phyloP scores from a whole-genome alignment of 1,140 invertebrate species.

The Macrocentrus cingulum region DNA sequence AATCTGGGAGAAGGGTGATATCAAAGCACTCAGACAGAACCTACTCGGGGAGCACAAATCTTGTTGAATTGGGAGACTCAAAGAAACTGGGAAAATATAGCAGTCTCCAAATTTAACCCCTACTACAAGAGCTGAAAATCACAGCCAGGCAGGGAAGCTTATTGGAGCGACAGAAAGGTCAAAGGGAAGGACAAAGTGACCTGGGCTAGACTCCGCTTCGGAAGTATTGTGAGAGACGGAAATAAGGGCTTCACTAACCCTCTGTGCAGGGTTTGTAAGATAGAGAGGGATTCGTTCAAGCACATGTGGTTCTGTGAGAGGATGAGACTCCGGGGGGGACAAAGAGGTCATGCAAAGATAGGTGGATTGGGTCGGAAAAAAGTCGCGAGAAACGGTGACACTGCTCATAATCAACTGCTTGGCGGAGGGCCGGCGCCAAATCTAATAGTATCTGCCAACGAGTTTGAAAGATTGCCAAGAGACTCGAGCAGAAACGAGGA shows the following conservation, averaged over 20 bases:
- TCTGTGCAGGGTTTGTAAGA: background rate
- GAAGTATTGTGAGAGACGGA: background rate
- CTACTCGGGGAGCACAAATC: background rate
- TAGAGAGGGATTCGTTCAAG: background rate
- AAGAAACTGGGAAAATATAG: too few species aligned
- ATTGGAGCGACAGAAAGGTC: background rate
- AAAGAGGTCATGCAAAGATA: background rate
- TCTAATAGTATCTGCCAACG: too few species aligned
- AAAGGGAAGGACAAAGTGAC: background rate
- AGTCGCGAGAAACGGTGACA: background rate
- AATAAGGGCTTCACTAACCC: background rate
- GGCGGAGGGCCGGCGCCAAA: too few species aligned
- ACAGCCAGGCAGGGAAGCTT: background rate
- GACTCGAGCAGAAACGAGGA: too few species aligned
- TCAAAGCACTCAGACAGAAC: background rate
- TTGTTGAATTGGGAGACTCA: constrained; percentile 19
- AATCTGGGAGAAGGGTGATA: background rate
- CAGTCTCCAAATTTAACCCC: constrained; percentile 6
- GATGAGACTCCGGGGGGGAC: background rate
- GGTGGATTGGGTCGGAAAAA: background rate
- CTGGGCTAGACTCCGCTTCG: constrained; percentile 6
- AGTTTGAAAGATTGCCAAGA: too few species aligned
- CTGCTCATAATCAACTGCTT: too few species aligned
- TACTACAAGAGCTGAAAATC: constrained; percentile 16
- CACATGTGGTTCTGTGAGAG: background rate